Conservation (phyloP, 1,140 invertebrate genomes). For the Cherax quadricarinatus region DNA sequence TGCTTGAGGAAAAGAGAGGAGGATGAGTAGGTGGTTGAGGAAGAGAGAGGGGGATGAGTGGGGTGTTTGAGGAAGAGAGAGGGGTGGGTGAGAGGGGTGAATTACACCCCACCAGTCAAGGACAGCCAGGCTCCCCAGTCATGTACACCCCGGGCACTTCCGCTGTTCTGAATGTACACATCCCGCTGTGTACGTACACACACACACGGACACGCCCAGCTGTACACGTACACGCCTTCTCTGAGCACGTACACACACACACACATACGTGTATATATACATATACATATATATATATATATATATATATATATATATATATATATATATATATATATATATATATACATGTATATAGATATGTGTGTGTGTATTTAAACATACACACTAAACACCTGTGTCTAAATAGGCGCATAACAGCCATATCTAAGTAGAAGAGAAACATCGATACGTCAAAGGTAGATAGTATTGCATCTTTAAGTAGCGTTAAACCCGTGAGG, state of each 20-base stretch:
- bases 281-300: not conserved
- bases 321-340: not conserved
- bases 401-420: too few species aligned
- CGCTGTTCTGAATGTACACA: not conserved
- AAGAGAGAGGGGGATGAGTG: not conserved
- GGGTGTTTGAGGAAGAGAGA: not conserved
- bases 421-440: too few species aligned
- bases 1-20: not conserved
- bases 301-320: not conserved
- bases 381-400: too few species aligned
- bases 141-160: conserved; percentile 14
- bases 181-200: not conserved
- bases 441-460: too few species aligned
- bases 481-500: too few species aligned
- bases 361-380: too few species aligned
- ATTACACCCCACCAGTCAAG: conserved; percentile 4
- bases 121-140: not conserved
- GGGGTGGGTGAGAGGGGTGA: not conserved
- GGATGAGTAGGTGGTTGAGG: not conserved
- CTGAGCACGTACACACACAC: not conserved
- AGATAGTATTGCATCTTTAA: too few species aligned
- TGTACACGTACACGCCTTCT: not conserved
- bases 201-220: not conserved
- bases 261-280: not conserved
- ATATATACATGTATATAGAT: too few species aligned